Conservation (phyloP, 1,140 invertebrate species). For the Diabrotica virgifera region DNA sequence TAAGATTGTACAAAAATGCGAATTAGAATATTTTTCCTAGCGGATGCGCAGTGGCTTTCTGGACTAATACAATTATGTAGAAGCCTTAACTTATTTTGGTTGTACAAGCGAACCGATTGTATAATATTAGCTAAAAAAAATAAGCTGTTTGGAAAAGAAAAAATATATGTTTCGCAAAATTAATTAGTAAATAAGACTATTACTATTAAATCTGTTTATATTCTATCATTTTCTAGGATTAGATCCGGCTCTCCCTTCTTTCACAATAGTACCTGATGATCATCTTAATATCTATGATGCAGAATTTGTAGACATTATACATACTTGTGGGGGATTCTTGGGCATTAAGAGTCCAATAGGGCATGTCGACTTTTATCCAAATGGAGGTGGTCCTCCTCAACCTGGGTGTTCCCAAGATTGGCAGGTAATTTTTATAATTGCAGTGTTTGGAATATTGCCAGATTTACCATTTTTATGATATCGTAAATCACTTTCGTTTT, state of each 20-base stretch:
- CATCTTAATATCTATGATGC: not conserved
- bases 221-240: not conserved
- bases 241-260: not conserved
- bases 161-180: no score
- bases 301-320: slow-evolving; percentile 50
- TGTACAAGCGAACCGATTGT: no score
- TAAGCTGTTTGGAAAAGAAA: no score
- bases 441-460: not conserved
- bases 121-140: no score
- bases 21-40: no score
- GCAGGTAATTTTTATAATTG: slow-evolving; percentile 5
- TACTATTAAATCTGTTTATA: not conserved
- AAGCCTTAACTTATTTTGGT: no score
- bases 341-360: slow-evolving; percentile 63
- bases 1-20: no score
- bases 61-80: no score
- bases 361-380: slow-evolving; percentile 79
- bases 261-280: not conserved
- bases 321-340: slow-evolving; percentile 64
- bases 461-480: no score
- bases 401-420: slow-evolving; percentile 60
- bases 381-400: slow-evolving; percentile 69
- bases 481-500: no score
- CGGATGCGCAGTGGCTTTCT: no score
- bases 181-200: not conserved